These are phyloP conservation scores for Boloria selene DNA, from an alignment of 2,888 invertebrate genomes.

Conservation along the genomic window DNA sequence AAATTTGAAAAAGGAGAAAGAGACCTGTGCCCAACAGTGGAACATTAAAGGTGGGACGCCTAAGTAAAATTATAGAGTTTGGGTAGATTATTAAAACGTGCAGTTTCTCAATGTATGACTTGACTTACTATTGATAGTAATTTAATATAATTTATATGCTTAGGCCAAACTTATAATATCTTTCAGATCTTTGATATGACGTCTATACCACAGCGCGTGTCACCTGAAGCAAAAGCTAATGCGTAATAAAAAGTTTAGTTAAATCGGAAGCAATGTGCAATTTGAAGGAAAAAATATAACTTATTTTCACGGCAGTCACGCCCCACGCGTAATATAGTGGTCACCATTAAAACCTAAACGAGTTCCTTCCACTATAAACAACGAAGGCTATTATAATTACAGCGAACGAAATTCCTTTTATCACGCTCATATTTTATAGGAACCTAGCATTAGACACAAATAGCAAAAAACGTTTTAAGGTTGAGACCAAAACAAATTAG, in stretches of 20 bases:
- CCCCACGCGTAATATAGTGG: slow-evolving; percentile 75
- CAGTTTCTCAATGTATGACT: no score
- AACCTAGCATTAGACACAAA: slow-evolving; percentile 67
- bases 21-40: no score
- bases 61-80: no score
- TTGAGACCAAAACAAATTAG: no score
- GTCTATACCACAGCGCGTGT: no score
- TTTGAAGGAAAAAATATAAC: slow-evolving; percentile 42
- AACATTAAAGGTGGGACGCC: no score
- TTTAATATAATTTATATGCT: no score
- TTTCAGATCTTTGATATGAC: no score
- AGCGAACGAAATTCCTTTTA: slow-evolving; percentile 75
- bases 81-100: no score
- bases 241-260: slow-evolving; percentile 9
- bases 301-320: slow-evolving; percentile 53
- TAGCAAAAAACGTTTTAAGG: slow-evolving; percentile 51
- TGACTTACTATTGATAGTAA: no score
- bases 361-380: slow-evolving; percentile 73
- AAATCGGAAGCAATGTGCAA: slow-evolving; percentile 41
- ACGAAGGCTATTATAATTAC: slow-evolving; percentile 73
- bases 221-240: neutral
- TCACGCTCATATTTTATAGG: slow-evolving; percentile 73
- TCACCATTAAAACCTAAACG: slow-evolving; percentile 75
- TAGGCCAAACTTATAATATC: no score
- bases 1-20: no score